phyloP scores from a whole-genome alignment of 2,113 vertebrate genomes.

The Callipepla californica region DNA sequence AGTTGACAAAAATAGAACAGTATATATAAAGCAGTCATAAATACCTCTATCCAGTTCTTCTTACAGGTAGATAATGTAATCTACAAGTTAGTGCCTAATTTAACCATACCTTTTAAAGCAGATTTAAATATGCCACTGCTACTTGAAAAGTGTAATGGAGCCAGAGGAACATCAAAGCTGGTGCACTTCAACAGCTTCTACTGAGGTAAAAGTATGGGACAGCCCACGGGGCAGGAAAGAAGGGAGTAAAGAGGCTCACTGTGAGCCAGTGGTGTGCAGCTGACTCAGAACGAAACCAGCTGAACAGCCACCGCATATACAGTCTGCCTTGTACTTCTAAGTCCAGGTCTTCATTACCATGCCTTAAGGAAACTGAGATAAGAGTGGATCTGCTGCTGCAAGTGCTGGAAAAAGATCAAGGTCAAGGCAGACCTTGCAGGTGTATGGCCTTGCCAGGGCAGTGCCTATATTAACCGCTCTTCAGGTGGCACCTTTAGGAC shows the following conservation, averaged over 20 bases:
- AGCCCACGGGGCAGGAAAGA: not conserved
- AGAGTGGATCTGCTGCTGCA: constrained; percentile 9
- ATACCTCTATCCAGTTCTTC: not conserved
- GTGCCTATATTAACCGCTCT: constrained; percentile 89
- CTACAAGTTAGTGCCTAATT: not conserved
- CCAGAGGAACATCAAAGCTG: not conserved
- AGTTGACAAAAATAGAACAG: not conserved
- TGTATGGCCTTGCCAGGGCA: not conserved
- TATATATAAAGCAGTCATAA: not conserved
- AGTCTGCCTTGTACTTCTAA: not conserved
- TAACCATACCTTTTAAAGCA: not conserved
- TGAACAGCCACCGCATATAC: accelerated
- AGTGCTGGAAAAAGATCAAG: not conserved
- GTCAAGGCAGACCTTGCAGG: constrained; percentile 1
- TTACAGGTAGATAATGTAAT: not conserved
- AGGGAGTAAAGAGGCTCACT: not conserved
- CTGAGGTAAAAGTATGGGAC: accelerated
- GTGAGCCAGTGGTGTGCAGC: not conserved
- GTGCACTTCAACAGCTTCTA: not conserved
- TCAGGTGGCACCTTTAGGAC: constrained; percentile 97
- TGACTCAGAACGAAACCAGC: not conserved
- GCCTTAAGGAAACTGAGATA: not conserved
- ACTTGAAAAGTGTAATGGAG: not conserved
- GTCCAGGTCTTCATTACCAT: not conserved
- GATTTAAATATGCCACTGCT: not conserved